Evolutionary conservation across 2,888 invertebrate species (phyloP).

Genomic region (Drosophila fungiperda): DNA sequence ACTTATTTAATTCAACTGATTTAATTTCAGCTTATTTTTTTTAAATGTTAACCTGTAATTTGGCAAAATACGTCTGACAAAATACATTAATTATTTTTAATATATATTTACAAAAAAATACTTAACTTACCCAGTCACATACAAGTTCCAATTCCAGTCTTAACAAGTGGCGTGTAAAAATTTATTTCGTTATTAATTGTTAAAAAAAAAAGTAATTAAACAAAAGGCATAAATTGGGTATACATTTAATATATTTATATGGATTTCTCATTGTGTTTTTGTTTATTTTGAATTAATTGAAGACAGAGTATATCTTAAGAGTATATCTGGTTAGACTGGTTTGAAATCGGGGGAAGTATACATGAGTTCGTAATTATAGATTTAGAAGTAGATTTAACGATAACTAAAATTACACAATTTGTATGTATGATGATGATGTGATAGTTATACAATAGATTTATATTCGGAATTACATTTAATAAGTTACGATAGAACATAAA

Average conservation of each 20-base stretch:
- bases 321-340: slow-evolving; percentile 63
- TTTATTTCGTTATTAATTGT: neutral
- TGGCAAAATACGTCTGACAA: neutral
- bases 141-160: slow-evolving; percentile 12
- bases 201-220: neutral
- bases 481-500: slow-evolving; percentile 31
- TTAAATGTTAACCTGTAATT: neutral
- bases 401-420: slow-evolving; percentile 27
- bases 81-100: neutral
- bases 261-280: slow-evolving; percentile 62
- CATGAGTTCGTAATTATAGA: slow-evolving; percentile 41
- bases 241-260: slow-evolving; percentile 45
- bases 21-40: neutral
- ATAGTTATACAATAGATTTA: slow-evolving; percentile 14
- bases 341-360: slow-evolving; percentile 61
- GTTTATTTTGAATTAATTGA: slow-evolving; percentile 67
- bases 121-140: slow-evolving; percentile 8
- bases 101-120: neutral
- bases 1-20: neutral
- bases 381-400: slow-evolving; percentile 6
- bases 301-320: slow-evolving; percentile 67
- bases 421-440: slow-evolving; percentile 9
- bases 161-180: neutral
- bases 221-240: slow-evolving; percentile 14
- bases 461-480: slow-evolving; percentile 10